phyloP scores from a whole-genome alignment of 2,888 invertebrate genomes.

The Noctua comes region DNA sequence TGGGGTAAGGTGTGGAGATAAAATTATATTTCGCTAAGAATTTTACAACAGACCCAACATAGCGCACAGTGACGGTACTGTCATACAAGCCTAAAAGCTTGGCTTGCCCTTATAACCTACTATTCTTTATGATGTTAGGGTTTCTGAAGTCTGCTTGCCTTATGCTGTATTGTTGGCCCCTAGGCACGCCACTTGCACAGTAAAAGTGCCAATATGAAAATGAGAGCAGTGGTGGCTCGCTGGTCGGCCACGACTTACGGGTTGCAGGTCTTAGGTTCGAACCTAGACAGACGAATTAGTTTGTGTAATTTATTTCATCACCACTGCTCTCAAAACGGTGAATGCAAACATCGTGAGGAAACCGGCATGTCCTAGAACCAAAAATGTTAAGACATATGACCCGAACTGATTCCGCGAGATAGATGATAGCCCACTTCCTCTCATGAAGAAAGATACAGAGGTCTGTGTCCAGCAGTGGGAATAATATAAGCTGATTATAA shows the following conservation, averaged over 20 bases:
- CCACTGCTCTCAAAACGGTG: too few species aligned
- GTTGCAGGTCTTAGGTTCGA: neutral
- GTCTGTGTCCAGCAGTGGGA: neutral
- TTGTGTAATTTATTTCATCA: too few species aligned
- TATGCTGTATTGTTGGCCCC: too few species aligned
- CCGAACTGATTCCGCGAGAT: neutral
- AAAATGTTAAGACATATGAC: neutral
- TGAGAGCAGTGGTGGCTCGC: neutral
- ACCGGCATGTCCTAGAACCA: too few species aligned
- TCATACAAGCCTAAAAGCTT: too few species aligned
- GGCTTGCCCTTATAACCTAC: too few species aligned
- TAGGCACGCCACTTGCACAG: too few species aligned
- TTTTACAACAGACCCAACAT: neutral
- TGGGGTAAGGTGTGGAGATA: neutral
- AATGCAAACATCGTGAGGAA: too few species aligned
- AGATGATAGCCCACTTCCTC: neutral
- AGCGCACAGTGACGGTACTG: too few species aligned
- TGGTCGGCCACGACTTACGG: neutral
- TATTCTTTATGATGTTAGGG: too few species aligned
- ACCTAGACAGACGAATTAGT: neutral
- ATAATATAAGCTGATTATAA: neutral
- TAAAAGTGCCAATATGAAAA: neutral
- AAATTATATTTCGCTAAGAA: neutral
- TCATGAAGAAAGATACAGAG: neutral
- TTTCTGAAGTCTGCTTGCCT: too few species aligned